Evolutionary conservation across 2,113 vertebrate genomes (phyloP).

Genomic region (Corydoras maculifer): DNA sequence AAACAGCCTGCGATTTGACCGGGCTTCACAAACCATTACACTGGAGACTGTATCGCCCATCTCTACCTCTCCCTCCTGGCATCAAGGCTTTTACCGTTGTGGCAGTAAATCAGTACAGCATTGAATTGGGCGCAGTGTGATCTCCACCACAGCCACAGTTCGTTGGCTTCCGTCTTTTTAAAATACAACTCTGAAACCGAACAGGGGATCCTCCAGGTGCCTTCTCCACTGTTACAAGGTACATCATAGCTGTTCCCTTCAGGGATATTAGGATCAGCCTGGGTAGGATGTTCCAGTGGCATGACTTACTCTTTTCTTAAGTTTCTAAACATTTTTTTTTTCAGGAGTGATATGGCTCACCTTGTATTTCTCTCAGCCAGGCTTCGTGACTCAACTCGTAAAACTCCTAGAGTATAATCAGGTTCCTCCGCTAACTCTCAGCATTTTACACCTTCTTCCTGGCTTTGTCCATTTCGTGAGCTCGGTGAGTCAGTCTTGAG

Average conservation of each 20-base stretch:
- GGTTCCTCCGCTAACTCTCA: too few relatives aligned
- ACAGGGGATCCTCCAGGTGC: slow-evolving; percentile 16
- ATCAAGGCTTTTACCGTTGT: slow-evolving; percentile 6
- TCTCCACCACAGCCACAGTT: slow-evolving; percentile 2
- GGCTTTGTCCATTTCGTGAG: too few relatives aligned
- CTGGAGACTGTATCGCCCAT: slow-evolving; percentile 25
- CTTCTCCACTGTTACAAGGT: slow-evolving; percentile 6
- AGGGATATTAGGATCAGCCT: neutral
- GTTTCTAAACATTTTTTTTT: neutral
- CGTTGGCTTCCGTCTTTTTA: neutral
- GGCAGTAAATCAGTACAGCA: neutral
- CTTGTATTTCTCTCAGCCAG: too few relatives aligned
- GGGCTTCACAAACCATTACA: too few relatives aligned
- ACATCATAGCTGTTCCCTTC: slow-evolving; percentile 1
- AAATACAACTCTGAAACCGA: neutral
- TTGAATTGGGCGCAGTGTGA: slow-evolving; percentile 1
- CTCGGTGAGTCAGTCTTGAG: too few relatives aligned
- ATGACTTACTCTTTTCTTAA: neutral
- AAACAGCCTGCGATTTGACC: too few relatives aligned
- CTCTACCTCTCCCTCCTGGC: slow-evolving; percentile 54
- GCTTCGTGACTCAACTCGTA: too few relatives aligned
- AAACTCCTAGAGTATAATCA: too few relatives aligned
- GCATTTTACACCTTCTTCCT: too few relatives aligned
- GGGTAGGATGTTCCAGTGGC: neutral
- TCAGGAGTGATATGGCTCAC: too few relatives aligned